Percentiles rank a stretch among this genome's conserved stretches.
Conservation (phyloP, 2,113 vertebrate genomes). For the Notarius lentiginosus region DNA sequence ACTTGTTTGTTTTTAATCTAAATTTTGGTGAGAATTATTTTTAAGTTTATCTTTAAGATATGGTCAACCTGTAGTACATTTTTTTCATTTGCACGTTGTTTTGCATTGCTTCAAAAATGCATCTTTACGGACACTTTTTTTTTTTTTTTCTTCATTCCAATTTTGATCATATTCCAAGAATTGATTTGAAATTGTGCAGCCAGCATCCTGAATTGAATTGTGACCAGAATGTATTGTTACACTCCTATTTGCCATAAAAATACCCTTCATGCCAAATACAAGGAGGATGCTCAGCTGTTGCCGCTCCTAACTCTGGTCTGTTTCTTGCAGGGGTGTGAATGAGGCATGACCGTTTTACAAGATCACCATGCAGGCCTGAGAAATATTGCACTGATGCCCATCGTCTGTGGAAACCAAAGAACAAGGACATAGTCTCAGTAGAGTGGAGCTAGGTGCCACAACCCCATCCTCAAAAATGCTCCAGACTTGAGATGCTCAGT, state of each 20-base stretch:
- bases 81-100: neutral
- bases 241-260: neutral
- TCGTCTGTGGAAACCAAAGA: conserved; percentile 9
- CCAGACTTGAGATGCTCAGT: conserved; percentile 16
- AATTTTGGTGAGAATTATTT: neutral
- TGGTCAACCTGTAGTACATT: neutral
- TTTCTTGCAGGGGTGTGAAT: neutral
- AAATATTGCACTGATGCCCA: conserved; percentile 2
- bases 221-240: neutral
- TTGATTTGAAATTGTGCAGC: neutral
- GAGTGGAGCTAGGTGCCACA: neutral
- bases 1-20: neutral
- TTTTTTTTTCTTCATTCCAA: neutral
- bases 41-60: neutral
- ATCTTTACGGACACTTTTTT: no score
- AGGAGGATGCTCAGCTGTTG: neutral
- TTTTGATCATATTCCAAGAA: neutral
- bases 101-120: neutral
- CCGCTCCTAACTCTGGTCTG: neutral
- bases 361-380: neutral
- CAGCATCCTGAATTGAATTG: neutral
- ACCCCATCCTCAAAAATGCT: conserved; percentile 16
- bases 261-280: neutral
- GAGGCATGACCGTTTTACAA: conserved; percentile 28
- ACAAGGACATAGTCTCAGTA: neutral